Conservation (phyloP, 2,797 vertebrate genomes). For the Cygnus olor region DNA sequence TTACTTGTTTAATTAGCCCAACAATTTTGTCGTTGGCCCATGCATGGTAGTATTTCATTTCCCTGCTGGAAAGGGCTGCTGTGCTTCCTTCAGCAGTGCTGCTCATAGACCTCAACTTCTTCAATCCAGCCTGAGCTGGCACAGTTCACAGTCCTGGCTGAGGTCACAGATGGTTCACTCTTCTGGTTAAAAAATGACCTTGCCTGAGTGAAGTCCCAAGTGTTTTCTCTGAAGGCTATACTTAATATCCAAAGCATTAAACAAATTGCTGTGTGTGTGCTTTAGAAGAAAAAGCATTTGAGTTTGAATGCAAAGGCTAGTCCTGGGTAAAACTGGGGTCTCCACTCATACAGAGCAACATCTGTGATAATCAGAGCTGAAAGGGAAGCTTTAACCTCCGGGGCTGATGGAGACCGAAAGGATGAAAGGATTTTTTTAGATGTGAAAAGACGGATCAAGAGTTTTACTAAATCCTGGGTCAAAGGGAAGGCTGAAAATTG, state of each 20-base stretch:
- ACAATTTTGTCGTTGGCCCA: not conserved
- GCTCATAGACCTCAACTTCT: not conserved
- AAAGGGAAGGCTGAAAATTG: constrained; percentile 31
- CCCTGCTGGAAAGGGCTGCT: not conserved
- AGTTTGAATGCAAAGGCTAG: constrained; percentile 32
- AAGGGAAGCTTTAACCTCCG: constrained; percentile 64
- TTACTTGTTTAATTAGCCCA: not conserved
- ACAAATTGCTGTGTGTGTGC: not conserved
- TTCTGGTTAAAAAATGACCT: not conserved
- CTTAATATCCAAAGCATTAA: constrained; percentile 32
- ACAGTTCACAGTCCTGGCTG: not conserved
- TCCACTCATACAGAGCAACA: constrained; percentile 25
- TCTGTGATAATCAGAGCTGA: constrained; percentile 58
- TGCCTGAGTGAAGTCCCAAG: not conserved
- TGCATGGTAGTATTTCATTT: not conserved
- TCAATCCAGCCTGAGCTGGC: not conserved
- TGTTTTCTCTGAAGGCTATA: not conserved
- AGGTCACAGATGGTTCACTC: not conserved
- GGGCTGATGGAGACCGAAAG: constrained; percentile 27
- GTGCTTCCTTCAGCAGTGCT: not conserved
- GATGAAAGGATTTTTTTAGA: constrained; percentile 66
- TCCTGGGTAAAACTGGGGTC: not conserved
- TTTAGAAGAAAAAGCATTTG: constrained; percentile 26
- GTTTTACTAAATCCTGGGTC: constrained; percentile 47
- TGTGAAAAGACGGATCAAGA: constrained; percentile 47